Evolutionary conservation across 2,888 invertebrate species (phyloP), one percentile per base, ranked within the genome.

Genomic region (Drosophila niveifrons): DNA sequence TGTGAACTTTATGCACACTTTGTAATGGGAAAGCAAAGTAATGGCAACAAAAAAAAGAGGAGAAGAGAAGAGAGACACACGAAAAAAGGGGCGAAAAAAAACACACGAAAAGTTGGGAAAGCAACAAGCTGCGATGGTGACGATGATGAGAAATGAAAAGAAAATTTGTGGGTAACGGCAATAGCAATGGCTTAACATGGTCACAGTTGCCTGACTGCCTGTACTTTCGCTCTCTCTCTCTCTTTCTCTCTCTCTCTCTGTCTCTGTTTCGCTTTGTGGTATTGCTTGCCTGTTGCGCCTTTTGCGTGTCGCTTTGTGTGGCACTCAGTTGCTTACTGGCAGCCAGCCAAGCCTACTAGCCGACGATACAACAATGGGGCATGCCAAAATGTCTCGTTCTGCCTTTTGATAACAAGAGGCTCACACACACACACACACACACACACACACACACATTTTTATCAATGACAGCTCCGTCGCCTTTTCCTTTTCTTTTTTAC

Each of bases 111-210:
- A 83, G 86, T 83, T 86, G 84, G 87, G 77, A 83, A 83, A 86
- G 84, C 87, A 86, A 83, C 83, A 83, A 86, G 83, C 86, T 83
- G 81, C 74, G 83, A 70, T 78, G 76, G 69, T 81, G 86, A 81
- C 79, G 77, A 74, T 77, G 71, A 86, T 78, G 77, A 72, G 41
- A 59, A 46, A 55, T 58, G 23, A 23, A 65, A 63, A 66, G 50
- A 63, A 62, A 72, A 68, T 58, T 74, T 72, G 72, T 67, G 71
- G 74, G 51, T 34, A 46, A 46, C 46, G 56, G 36, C 36, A 36
- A 36, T 36, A 11, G 46, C 56, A 46, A 46, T 56, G 56, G 46
- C 56, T 23, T 46, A 46, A 34, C 63, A 62, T 66, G 65, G 75
- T 63, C 75, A 77, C 77, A 66, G 77, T 73, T 36, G 36, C 36